Evolutionary conservation across 2,888 invertebrate genomes (phyloP).

Genomic region (Adela reaumurella): DNA sequence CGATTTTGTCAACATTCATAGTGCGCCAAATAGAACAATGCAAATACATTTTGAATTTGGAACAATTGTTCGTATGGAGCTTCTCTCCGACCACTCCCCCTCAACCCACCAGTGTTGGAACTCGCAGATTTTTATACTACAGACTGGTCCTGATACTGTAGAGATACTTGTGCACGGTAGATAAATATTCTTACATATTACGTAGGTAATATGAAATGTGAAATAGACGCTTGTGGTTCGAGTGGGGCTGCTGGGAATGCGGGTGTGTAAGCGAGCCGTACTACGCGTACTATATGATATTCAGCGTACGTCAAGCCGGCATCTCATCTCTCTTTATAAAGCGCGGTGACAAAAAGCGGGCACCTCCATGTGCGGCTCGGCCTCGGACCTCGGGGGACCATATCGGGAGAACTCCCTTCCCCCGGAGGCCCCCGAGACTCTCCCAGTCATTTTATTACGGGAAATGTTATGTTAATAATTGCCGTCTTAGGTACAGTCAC

Average conservation of each 20-base stretch:
- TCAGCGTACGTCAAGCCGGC: conserved; percentile 31
- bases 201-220: too few relatives aligned
- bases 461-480: conserved; percentile 48
- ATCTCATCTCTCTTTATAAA: not conserved
- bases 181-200: too few relatives aligned
- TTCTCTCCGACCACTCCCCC: too few relatives aligned
- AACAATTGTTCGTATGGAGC: too few relatives aligned
- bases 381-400: not conserved
- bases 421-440: conserved; percentile 24
- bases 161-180: too few relatives aligned
- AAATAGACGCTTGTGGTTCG: too few relatives aligned
- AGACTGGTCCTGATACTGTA: too few relatives aligned
- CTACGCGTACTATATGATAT: conserved; percentile 42
- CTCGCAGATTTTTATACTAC: too few relatives aligned
- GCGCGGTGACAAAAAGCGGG: not conserved
- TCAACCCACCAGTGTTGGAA: too few relatives aligned
- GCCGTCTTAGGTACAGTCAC: conserved; percentile 8
- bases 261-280: conserved; percentile 8
- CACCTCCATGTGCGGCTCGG: not conserved
- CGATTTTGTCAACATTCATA: too few relatives aligned
- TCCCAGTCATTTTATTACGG: conserved; percentile 34
- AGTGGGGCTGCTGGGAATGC: not conserved
- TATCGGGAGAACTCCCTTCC: not conserved
- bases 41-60: too few relatives aligned
- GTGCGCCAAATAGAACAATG: too few relatives aligned